These are phyloP conservation scores for Trichoplax adhaerens DNA, from an alignment of 37 sponge, comb jelly and placozoan species.

Conservation along the genomic window DNA sequence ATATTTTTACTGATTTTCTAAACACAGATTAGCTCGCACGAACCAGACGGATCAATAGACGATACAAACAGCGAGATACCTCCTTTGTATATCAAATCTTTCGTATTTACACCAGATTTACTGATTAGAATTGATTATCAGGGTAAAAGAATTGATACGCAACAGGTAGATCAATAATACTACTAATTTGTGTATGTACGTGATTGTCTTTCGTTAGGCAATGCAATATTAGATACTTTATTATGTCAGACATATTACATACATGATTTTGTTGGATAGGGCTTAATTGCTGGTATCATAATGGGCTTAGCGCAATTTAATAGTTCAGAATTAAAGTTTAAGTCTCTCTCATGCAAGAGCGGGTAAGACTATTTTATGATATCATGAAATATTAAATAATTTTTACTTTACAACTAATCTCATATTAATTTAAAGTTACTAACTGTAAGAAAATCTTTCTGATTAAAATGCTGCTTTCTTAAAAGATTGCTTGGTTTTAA, in stretches of 20 bases:
- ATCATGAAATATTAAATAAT: not conserved
- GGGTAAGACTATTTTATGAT: conserved; percentile 22
- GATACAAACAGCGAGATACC: not conserved
- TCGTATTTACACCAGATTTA: conserved; percentile 77
- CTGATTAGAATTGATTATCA: conserved; percentile 84
- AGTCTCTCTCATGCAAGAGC: conserved; percentile 44
- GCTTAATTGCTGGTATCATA: conserved; percentile 50
- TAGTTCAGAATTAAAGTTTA: conserved; percentile 64
- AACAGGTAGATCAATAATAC: conserved; percentile 22
- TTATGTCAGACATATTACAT: not conserved
- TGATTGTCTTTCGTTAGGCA: too few species aligned
- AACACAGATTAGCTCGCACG: too few species aligned
- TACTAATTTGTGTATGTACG: conserved; percentile 22
- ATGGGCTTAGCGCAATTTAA: conserved; percentile 71
- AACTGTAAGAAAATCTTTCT: too few species aligned
- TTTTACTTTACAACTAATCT: not conserved
- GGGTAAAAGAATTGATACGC: conserved; percentile 51
- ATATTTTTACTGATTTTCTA: too few species aligned
- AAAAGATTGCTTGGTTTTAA: conserved; percentile 61
- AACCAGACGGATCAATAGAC: too few species aligned
- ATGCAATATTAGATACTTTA: too few species aligned
- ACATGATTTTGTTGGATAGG: not conserved
- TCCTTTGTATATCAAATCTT: conserved; percentile 18
- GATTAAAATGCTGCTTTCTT: too few species aligned
- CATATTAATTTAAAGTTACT: too few species aligned